Conservation (phyloP, 2,888 invertebrate species). For the Amphipoea lucens region DNA sequence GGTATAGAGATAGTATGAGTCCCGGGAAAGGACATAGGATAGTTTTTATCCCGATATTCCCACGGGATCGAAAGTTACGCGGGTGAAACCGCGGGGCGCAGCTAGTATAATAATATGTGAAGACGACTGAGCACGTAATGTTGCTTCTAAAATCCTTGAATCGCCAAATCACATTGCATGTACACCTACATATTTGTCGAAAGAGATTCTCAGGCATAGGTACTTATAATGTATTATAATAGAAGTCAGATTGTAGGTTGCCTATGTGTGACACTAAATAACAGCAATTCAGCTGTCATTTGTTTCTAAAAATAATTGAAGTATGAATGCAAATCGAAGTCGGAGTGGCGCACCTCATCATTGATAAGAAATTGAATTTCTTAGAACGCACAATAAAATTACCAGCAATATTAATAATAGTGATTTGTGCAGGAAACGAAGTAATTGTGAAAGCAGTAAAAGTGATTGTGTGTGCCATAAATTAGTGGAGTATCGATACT, state of each 20-base stretch:
- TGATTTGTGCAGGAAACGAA: slow-evolving; percentile 56
- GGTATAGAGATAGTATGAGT: no score
- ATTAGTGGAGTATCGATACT: slow-evolving; percentile 53
- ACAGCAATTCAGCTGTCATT: not conserved
- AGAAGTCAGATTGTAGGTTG: not conserved
- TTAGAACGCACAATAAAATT: slow-evolving; percentile 45
- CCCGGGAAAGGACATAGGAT: no score
- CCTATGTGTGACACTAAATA: not conserved
- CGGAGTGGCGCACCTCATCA: not conserved
- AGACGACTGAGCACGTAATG: not conserved
- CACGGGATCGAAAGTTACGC: no score
- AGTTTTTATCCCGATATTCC: no score
- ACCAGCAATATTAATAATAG: slow-evolving; percentile 34
- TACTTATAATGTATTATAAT: not conserved
- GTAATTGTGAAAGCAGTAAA: slow-evolving; percentile 62
- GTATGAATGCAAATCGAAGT: slow-evolving; percentile 10
- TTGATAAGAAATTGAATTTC: slow-evolving; percentile 50
- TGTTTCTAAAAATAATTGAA: slow-evolving; percentile 20
- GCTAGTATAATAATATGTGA: no score
- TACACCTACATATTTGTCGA: no score
- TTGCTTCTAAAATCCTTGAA: no score
- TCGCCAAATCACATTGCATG: no score
- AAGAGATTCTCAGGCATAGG: not conserved
- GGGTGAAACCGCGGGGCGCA: no score
- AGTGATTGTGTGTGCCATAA: slow-evolving; percentile 63